These are phyloP conservation scores for Ips nitidus DNA, from an alignment of 1,140 invertebrate species.

Conservation along the genomic window DNA sequence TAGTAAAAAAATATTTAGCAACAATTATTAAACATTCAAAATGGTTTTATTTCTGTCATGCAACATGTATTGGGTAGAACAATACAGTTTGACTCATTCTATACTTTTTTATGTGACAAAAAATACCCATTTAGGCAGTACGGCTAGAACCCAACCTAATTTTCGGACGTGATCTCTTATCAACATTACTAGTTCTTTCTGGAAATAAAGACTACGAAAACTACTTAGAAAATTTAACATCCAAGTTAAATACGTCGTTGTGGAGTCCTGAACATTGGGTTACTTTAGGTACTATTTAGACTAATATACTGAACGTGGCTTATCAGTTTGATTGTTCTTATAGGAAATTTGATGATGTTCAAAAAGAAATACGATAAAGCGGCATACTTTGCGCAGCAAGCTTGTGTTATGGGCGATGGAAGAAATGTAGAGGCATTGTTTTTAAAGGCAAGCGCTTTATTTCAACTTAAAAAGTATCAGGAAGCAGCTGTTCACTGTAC, in stretches of 20 bases:
- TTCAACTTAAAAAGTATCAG: slow-evolving; percentile 70
- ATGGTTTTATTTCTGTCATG: too few relatives aligned
- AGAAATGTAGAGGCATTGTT: slow-evolving; percentile 70
- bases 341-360: slow-evolving; percentile 46
- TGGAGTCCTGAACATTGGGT: slow-evolving; percentile 49
- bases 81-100: too few relatives aligned
- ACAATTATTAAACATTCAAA: too few relatives aligned
- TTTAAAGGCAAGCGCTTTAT: slow-evolving; percentile 69
- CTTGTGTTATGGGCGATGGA: slow-evolving; percentile 47
- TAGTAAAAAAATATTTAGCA: too few relatives aligned
- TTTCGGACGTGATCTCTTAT: slow-evolving; percentile 46
- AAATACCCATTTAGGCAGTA: slow-evolving; percentile 37
- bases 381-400: slow-evolving; percentile 53
- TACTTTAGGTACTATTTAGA: slow-evolving; percentile 37
- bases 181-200: slow-evolving; percentile 42
- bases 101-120: neutral
- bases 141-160: slow-evolving; percentile 45
- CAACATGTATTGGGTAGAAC: too few relatives aligned
- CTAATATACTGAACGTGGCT: neutral
- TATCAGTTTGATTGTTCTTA: neutral
- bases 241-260: slow-evolving; percentile 40
- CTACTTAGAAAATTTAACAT: slow-evolving; percentile 46
- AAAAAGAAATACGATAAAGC: slow-evolving; percentile 49
- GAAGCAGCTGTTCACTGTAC: slow-evolving; percentile 72
- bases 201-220: slow-evolving; percentile 44